phyloP scores from a whole-genome alignment of 2,888 invertebrate species.

The Cheilosia vulpina region DNA sequence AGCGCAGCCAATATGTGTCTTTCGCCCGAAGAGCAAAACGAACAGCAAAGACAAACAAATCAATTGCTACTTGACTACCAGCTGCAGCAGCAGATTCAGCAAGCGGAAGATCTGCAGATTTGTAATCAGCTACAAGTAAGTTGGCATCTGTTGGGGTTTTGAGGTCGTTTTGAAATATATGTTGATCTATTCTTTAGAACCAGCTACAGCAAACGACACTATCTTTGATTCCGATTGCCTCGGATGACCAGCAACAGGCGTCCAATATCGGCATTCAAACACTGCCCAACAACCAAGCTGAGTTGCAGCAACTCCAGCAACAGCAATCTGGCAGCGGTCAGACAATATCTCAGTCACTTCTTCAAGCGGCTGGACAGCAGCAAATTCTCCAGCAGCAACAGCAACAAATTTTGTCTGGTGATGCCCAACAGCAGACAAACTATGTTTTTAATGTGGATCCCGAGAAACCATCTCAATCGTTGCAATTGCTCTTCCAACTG shows the following conservation, averaged over 20 bases:
- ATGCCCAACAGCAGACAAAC: constrained; percentile 81
- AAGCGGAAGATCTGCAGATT: constrained; percentile 83
- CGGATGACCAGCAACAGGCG: constrained; percentile 78
- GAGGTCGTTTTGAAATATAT: background rate
- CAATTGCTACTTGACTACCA: constrained; percentile 83
- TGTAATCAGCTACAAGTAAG: constrained; percentile 83
- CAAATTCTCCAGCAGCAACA: constrained; percentile 78
- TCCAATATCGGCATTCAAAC: constrained; percentile 77
- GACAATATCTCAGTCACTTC: constrained; percentile 59
- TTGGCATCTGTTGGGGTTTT: background rate
- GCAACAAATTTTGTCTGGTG: constrained; percentile 78
- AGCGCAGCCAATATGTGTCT: constrained; percentile 77
- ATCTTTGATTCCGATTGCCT: constrained; percentile 81
- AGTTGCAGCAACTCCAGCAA: constrained; percentile 80
- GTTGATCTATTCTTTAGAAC: constrained; percentile 59
- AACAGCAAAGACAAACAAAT: constrained; percentile 81
- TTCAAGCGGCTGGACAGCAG: constrained; percentile 77
- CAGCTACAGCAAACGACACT: constrained; percentile 82
- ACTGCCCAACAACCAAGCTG: constrained; percentile 79
- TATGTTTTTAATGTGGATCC: constrained; percentile 83
- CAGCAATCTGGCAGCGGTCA: constrained; percentile 68
- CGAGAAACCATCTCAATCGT: constrained; percentile 82
- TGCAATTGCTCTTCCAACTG: constrained; percentile 83
- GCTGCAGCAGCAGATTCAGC: constrained; percentile 83
- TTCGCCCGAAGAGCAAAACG: constrained; percentile 79